Evolutionary conservation across 2,797 vertebrate species (phyloP).

Genomic region (Trachurus trachurus): DNA sequence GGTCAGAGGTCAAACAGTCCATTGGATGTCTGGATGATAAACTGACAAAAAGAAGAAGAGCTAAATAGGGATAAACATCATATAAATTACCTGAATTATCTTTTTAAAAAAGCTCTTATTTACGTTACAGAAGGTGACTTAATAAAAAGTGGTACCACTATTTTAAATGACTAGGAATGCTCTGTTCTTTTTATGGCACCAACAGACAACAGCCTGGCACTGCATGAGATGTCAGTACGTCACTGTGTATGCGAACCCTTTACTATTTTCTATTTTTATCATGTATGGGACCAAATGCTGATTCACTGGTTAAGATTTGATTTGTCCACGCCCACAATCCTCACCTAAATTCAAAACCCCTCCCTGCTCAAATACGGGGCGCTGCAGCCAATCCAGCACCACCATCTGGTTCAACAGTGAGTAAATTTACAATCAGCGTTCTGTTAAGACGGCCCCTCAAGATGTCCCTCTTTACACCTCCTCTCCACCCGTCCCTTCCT

Average conservation of each 20-base stretch:
- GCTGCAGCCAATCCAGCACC: slow-evolving; percentile 62
- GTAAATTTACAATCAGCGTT: slow-evolving; percentile 60
- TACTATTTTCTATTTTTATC: slow-evolving; percentile 21
- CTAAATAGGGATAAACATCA: neutral
- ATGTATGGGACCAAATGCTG: slow-evolving; percentile 27
- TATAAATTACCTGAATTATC: neutral
- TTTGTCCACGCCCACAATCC: slow-evolving; percentile 28
- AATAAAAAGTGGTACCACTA: neutral
- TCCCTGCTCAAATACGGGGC: slow-evolving; percentile 49
- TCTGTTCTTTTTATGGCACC: slow-evolving; percentile 34
- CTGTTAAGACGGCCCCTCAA: slow-evolving; percentile 35
- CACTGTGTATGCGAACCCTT: slow-evolving; percentile 18
- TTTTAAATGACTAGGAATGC: slow-evolving; percentile 31
- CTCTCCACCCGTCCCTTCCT: slow-evolving; percentile 47
- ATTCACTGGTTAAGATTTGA: slow-evolving; percentile 31
- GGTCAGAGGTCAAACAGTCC: neutral
- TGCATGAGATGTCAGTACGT: slow-evolving; percentile 19
- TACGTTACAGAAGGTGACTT: slow-evolving; percentile 19
- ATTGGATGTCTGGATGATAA: neutral
- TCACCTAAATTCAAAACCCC: slow-evolving; percentile 44
- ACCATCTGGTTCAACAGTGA: slow-evolving; percentile 57
- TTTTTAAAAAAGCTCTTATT: neutral
- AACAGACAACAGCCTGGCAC: slow-evolving; percentile 13
- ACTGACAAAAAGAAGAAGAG: neutral
- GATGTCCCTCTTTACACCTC: neutral